These are phyloP conservation scores for Sebastes nivosus DNA, from an alignment of 2,797 vertebrate species.

Conservation along the genomic window DNA sequence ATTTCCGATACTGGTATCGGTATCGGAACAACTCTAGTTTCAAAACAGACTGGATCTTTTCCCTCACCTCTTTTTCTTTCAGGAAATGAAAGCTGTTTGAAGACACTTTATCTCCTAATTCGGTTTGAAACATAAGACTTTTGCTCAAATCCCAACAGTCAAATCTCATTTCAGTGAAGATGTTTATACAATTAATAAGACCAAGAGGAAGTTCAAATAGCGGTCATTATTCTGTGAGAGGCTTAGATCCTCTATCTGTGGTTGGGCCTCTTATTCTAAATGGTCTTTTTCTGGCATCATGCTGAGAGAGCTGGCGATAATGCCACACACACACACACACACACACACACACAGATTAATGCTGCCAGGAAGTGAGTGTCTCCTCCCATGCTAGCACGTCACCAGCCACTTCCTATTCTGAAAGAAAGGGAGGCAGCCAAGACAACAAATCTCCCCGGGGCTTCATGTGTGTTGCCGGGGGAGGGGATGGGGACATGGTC, in stretches of 20 bases:
- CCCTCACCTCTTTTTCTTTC: neutral
- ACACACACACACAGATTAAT: constrained; percentile 43
- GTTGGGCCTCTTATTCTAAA: constrained; percentile 47
- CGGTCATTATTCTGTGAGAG: constrained; percentile 34
- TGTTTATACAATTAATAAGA: neutral
- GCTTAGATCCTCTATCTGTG: constrained; percentile 28
- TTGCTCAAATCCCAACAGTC: neutral
- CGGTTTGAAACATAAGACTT: neutral
- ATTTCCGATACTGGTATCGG: too few species aligned
- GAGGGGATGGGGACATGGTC: neutral
- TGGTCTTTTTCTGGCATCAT: constrained; percentile 31
- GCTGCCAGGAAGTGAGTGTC: constrained; percentile 44
- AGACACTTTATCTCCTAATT: neutral
- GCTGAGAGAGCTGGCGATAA: constrained; percentile 49
- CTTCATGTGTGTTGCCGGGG: constrained; percentile 10
- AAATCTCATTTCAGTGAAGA: neutral
- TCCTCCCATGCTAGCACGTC: constrained; percentile 43
- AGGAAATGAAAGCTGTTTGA: neutral
- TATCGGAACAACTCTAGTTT: too few species aligned
- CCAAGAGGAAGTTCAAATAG: constrained; percentile 11
- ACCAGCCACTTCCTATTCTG: constrained; percentile 42
- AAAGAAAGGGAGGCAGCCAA: constrained; percentile 36
- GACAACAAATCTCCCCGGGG: constrained; percentile 51
- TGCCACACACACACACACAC: neutral
- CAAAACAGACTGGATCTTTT: neutral